phyloP scores from a whole-genome alignment of 2,797 vertebrate species.

The Gymnopithys bicolor region DNA sequence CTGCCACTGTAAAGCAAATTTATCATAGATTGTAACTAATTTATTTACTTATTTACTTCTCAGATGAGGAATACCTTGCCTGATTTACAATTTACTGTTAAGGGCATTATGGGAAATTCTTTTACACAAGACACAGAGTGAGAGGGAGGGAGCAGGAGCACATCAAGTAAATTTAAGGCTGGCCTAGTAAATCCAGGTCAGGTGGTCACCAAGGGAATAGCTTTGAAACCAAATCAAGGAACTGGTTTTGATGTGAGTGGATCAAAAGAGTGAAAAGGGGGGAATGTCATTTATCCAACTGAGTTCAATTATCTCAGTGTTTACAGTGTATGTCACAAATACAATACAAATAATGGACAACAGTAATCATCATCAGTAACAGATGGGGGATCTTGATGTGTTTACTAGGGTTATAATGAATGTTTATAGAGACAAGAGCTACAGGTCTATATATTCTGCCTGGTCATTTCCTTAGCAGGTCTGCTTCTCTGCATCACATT shows the following conservation, averaged over 20 bases:
- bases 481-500: background rate
- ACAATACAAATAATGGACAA: background rate
- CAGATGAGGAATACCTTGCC: background rate
- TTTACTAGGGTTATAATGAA: conserved; percentile 8
- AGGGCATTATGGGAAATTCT: background rate
- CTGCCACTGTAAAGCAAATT: background rate
- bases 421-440: background rate
- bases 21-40: background rate
- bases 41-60: background rate
- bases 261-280: conserved; percentile 28
- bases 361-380: background rate
- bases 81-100: conserved; percentile 21
- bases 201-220: conserved; percentile 36
- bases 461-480: background rate
- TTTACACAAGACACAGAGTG: background rate
- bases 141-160: background rate
- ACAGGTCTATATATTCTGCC: background rate
- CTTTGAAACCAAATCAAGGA: conserved; percentile 46
- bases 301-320: conserved; percentile 4
- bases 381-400: background rate
- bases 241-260: conserved; percentile 16
- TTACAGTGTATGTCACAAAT: background rate
- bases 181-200: conserved; percentile 58
- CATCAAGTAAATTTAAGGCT: conserved; percentile 43
- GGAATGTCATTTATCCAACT: background rate